phyloP scores from a whole-genome alignment of 2,113 vertebrate species.

The Meleagris gallopavo region DNA sequence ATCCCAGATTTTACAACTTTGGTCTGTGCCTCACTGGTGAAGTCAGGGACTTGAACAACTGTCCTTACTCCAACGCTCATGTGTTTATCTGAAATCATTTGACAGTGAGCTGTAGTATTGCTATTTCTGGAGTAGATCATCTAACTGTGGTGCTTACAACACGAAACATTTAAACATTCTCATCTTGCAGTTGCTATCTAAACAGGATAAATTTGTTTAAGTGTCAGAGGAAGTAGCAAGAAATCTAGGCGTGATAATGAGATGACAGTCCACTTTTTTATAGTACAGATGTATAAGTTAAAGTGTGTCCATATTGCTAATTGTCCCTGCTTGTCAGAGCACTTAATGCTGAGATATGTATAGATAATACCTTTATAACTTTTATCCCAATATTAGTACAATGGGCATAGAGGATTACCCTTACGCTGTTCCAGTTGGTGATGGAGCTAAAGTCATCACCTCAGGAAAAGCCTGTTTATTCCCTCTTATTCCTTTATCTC shows the following conservation, averaged over 20 bases:
- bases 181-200: background rate
- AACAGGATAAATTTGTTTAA: constrained; percentile 3
- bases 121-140: background rate
- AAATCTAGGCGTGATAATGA: background rate
- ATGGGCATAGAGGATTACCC: background rate
- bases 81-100: background rate
- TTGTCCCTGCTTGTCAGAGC: background rate
- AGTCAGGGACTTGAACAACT: background rate
- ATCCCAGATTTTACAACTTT: background rate
- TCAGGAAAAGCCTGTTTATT: background rate
- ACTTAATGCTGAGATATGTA: background rate
- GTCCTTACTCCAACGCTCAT: background rate
- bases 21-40: background rate
- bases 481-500: background rate
- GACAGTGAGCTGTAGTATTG: background rate
- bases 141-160: background rate
- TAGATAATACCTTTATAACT: background rate
- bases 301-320: background rate
- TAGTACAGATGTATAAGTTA: background rate
- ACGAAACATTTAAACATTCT: background rate
- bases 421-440: background rate
- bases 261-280: background rate
- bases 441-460: background rate
- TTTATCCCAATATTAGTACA: background rate
- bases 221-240: background rate